Percentiles rank a stretch among this genome's conserved stretches.
phyloP scores from a whole-genome alignment of 2,113 vertebrate species.

The Corythornis vintsioides region DNA sequence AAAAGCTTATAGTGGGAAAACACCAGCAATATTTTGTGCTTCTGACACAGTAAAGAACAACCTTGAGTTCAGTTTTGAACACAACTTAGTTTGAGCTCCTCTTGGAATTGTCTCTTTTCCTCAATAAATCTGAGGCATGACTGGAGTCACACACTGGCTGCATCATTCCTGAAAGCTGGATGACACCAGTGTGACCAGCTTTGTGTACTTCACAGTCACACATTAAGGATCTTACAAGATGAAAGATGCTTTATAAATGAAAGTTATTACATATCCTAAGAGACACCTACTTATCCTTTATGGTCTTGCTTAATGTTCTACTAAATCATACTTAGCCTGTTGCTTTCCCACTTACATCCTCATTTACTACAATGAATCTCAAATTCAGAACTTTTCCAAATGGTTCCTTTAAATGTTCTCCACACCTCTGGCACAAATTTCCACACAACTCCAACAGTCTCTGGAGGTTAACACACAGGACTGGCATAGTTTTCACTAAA shows the following conservation, averaged over 20 bases:
- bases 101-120: neutral
- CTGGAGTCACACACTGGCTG: neutral
- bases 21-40: neutral
- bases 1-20: neutral
- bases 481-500: neutral
- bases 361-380: conserved; percentile 36
- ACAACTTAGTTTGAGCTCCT: neutral
- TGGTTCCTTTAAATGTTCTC: neutral
- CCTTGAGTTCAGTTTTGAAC: neutral
- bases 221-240: neutral
- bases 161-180: neutral
- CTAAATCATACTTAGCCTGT: conserved; percentile 49
- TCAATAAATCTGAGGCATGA: neutral
- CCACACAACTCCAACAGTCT: neutral
- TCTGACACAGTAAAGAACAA: neutral
- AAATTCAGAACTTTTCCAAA: conserved; percentile 9
- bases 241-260: conserved; percentile 35
- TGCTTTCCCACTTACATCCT: conserved; percentile 36
- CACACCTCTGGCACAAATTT: neutral
- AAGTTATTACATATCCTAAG: conserved; percentile 22
- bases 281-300: conserved; percentile 59
- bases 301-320: conserved; percentile 36
- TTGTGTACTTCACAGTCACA: neutral
- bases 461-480: neutral
- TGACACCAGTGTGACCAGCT: neutral